phyloP scores from a whole-genome alignment of 2,113 vertebrate genomes.

The Periophthalmus modestus region DNA sequence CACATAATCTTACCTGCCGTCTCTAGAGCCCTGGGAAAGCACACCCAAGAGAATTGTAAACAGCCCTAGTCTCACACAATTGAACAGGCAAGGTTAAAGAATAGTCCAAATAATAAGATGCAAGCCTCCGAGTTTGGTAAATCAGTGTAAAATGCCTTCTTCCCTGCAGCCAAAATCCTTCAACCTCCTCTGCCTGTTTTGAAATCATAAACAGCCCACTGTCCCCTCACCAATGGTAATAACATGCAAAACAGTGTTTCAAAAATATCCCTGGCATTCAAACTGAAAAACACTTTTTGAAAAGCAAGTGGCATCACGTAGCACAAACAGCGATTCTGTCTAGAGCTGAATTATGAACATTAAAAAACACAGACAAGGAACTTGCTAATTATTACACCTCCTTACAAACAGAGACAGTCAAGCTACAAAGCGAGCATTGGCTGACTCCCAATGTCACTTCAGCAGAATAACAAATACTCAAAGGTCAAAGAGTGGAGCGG shows the following conservation, averaged over 20 bases:
- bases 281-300: conserved; percentile 57
- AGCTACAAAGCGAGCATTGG: conserved; percentile 67
- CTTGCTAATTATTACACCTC: conserved; percentile 79
- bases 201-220: conserved; percentile 71
- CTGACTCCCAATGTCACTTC: conserved; percentile 78
- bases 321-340: conserved; percentile 71
- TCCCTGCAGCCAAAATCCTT: conserved; percentile 76
- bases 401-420: conserved; percentile 70
- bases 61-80: conserved; percentile 71
- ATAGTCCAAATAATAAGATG: conserved; percentile 80
- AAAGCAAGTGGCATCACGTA: conserved; percentile 68
- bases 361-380: conserved; percentile 62
- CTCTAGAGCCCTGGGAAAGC: conserved; percentile 55
- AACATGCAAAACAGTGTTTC: conserved; percentile 68
- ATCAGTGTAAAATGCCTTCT: conserved; percentile 75
- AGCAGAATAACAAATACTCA: conserved; percentile 80
- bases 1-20: conserved; percentile 25
- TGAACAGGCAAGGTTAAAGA: conserved; percentile 79
- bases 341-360: conserved; percentile 71
- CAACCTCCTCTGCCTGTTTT: conserved; percentile 72
- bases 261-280: conserved; percentile 56
- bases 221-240: conserved; percentile 61
- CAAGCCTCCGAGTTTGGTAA: conserved; percentile 73
- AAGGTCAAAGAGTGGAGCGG: conserved; percentile 79
- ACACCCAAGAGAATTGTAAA: conserved; percentile 60